Conservation (phyloP, 1,140 invertebrate species). For the Hyposmocoma kahamanoa region DNA sequence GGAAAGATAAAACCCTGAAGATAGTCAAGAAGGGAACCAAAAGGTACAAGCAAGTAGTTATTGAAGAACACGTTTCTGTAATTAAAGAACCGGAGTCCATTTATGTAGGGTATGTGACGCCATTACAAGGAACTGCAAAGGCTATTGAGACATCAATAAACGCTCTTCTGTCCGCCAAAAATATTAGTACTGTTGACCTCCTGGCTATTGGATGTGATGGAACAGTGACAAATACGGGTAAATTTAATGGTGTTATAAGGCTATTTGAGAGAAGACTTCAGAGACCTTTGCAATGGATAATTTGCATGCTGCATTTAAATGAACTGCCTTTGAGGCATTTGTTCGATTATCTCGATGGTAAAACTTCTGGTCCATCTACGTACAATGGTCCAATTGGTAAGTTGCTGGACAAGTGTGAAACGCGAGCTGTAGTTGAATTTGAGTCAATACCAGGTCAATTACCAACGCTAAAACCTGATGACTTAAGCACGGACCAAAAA, state of each 20-base stretch:
- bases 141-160: conserved; percentile 15
- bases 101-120: conserved; percentile 12
- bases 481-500: neutral
- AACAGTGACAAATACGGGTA: conserved; percentile 34
- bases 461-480: neutral
- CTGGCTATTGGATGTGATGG: conserved; percentile 36
- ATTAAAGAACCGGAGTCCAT: conserved; percentile 1
- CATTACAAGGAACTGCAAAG: conserved; percentile 18
- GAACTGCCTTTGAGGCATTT: conserved; percentile 36
- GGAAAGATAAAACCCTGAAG: conserved; percentile 33
- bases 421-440: neutral
- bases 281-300: conserved; percentile 24
- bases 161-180: conserved; percentile 16
- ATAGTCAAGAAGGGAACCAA: conserved; percentile 26
- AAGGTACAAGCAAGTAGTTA: conserved; percentile 9
- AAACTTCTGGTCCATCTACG: conserved; percentile 26
- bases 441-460: neutral
- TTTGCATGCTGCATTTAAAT: conserved; percentile 37
- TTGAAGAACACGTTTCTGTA: conserved; percentile 6
- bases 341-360: conserved; percentile 31
- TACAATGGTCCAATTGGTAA: conserved; percentile 31
- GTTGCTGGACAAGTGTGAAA: conserved; percentile 17
- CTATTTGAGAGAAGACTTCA: conserved; percentile 9
- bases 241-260: conserved; percentile 25
- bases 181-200: conserved; percentile 9